A percentile compares a stretch with the other conserved stretches of the same genome.
Evolutionary conservation across 2,113 vertebrate species (phyloP).

Genomic region (Machaerirhynchus nigripectus): DNA sequence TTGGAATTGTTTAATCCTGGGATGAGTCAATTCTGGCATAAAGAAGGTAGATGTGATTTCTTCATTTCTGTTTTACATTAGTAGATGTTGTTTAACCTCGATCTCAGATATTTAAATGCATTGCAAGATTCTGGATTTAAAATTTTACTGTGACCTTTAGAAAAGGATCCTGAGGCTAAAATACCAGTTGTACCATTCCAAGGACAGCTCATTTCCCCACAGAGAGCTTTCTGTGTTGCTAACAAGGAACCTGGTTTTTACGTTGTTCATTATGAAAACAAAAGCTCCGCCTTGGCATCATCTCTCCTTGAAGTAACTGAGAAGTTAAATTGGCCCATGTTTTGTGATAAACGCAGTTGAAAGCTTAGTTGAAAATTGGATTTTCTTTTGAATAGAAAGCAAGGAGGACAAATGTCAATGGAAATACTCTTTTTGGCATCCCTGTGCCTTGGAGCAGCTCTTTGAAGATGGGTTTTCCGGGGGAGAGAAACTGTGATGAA

Average conservation of each 20-base stretch:
- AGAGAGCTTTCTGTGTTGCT: constrained; percentile 4
- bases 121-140: background rate
- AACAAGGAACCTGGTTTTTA: constrained; percentile 27
- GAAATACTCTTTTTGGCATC: constrained; percentile 21
- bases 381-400: constrained; percentile 22
- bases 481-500: background rate
- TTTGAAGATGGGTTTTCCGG: background rate
- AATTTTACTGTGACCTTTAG: constrained; percentile 21
- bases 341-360: background rate
- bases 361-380: background rate
- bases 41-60: background rate
- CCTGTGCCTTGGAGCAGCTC: background rate
- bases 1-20: background rate
- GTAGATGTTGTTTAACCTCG: background rate
- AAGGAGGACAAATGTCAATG: constrained; percentile 6
- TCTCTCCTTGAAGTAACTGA: background rate
- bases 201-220: constrained; percentile 25
- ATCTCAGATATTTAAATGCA: constrained; percentile 6
- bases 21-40: background rate
- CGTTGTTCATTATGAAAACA: background rate
- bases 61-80: constrained; percentile 17
- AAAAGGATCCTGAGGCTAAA: constrained; percentile 43
- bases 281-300: constrained; percentile 3
- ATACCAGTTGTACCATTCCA: background rate
- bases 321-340: background rate